Evolutionary conservation across 2,113 vertebrate genomes (phyloP).

Genomic region (Plectropomus leopardus): DNA sequence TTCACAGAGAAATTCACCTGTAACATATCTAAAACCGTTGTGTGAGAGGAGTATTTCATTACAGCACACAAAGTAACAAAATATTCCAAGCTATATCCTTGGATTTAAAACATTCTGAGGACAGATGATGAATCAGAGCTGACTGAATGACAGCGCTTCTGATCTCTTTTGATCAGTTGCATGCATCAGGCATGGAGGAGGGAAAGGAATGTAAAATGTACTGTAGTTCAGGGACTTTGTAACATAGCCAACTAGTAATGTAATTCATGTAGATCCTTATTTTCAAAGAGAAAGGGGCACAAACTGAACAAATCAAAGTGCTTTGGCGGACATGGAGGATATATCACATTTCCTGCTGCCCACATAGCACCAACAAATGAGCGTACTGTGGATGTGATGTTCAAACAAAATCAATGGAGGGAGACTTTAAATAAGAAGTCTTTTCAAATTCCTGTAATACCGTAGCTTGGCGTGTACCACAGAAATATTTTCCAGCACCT

Average conservation of each 20-base stretch:
- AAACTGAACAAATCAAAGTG: conserved; percentile 28
- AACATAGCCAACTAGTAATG: conserved; percentile 2
- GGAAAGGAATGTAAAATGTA: conserved; percentile 28
- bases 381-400: conserved; percentile 9
- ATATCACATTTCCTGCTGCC: conserved; percentile 32
- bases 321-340: conserved; percentile 39
- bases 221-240: conserved; percentile 13
- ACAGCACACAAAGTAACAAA: conserved; percentile 24
- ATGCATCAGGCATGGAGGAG: conserved; percentile 33
- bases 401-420: conserved; percentile 32
- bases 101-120: conserved; percentile 42
- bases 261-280: conserved; percentile 37
- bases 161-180: conserved; percentile 52
- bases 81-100: conserved; percentile 27
- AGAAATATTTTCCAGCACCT: conserved; percentile 32
- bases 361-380: conserved; percentile 45
- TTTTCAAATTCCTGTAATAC: conserved; percentile 26
- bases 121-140: conserved; percentile 55
- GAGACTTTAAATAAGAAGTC: conserved; percentile 25
- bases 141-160: conserved; percentile 47
- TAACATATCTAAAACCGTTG: conserved; percentile 20
- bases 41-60: conserved; percentile 24
- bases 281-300: conserved; percentile 30
- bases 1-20: conserved; percentile 14
- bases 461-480: conserved; percentile 24